A percentile compares a stretch with the other conserved stretches of the same genome.
Conservation (phyloP, 2,888 invertebrate genomes). For the Xestobium rufovillosum region DNA sequence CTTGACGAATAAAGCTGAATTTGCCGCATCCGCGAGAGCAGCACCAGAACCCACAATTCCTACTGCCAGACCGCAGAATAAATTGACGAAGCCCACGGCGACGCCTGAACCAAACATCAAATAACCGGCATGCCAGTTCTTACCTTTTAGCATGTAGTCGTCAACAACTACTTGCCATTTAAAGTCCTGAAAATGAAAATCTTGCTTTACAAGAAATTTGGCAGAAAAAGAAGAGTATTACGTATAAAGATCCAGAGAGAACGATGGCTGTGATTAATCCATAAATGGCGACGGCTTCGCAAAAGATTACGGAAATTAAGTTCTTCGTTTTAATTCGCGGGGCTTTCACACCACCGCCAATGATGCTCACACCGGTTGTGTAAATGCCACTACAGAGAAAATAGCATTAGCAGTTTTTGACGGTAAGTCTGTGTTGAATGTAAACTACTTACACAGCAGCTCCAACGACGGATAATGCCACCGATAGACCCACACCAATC, state of each 20-base stretch:
- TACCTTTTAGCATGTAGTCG: constrained; percentile 43
- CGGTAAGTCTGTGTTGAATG: constrained; percentile 13
- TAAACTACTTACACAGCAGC: constrained; percentile 73
- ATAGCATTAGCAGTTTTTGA: constrained; percentile 6
- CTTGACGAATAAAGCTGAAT: constrained; percentile 92
- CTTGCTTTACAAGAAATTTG: neutral
- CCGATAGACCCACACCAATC: constrained; percentile 87
- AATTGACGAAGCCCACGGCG: constrained; percentile 90
- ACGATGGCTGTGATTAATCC: constrained; percentile 98
- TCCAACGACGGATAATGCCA: constrained; percentile 92
- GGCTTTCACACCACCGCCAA: constrained; percentile 97
- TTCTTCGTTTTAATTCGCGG: constrained; percentile 99
- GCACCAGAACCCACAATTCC: constrained; percentile 99
- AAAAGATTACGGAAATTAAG: constrained; percentile 98
- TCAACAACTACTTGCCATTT: constrained; percentile 43
- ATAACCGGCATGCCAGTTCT: constrained; percentile 82
- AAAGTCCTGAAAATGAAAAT: constrained; percentile 42
- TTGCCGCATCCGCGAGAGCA: constrained; percentile 96
- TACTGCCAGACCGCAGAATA: constrained; percentile 93
- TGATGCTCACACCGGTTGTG: constrained; percentile 92
- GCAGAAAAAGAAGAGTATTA: constrained; percentile 24
- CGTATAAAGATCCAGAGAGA: constrained; percentile 74
- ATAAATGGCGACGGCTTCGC: constrained; percentile 99
- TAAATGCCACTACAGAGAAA: constrained; percentile 71
- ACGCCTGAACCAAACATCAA: constrained; percentile 94